Percentiles rank a stretch among this genome's conserved stretches.
Conservation (phyloP, 2,888 invertebrate genomes). For the Nezara viridula region DNA sequence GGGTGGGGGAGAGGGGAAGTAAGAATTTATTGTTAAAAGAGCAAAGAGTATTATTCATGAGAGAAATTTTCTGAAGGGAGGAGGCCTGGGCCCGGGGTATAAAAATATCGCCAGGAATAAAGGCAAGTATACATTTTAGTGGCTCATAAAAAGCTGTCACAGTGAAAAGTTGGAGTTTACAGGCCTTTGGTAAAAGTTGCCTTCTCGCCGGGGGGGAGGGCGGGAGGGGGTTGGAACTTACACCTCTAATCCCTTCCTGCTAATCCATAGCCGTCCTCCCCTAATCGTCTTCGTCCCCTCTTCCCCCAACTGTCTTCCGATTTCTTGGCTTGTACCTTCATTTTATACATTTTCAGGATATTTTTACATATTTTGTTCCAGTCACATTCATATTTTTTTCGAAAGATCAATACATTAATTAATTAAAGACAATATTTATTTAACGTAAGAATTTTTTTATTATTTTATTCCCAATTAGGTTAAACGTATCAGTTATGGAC, state of each 20-base stretch:
- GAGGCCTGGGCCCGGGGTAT: slow-evolving; percentile 52
- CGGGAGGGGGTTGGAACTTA: slow-evolving; percentile 42
- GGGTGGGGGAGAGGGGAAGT: slow-evolving; percentile 44
- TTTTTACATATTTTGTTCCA: too few species aligned
- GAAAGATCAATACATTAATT: too few species aligned
- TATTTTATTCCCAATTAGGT: too few species aligned
- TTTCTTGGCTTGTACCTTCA: slow-evolving; percentile 15
- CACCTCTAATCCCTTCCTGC: slow-evolving; percentile 55
- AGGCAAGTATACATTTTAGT: slow-evolving; percentile 61
- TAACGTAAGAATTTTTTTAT: too few species aligned
- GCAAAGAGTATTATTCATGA: slow-evolving; percentile 63
- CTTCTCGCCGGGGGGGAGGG: background rate
- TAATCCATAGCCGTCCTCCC: slow-evolving; percentile 45
- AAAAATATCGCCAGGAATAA: slow-evolving; percentile 60
- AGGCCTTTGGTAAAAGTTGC: slow-evolving; percentile 59
- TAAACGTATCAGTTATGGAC: too few species aligned
- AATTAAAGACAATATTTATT: too few species aligned
- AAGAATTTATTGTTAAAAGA: slow-evolving; percentile 63
- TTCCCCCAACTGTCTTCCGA: slow-evolving; percentile 30
- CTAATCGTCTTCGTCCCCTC: background rate
- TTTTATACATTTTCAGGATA: background rate
- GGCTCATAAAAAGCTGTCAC: slow-evolving; percentile 61
- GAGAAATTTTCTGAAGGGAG: slow-evolving; percentile 62
- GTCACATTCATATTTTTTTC: too few species aligned
- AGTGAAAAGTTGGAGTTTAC: slow-evolving; percentile 60